Base-by-base conservation (phyloP, 2,888 invertebrate species). In the Branchipolynoe longqiensis region DNA sequence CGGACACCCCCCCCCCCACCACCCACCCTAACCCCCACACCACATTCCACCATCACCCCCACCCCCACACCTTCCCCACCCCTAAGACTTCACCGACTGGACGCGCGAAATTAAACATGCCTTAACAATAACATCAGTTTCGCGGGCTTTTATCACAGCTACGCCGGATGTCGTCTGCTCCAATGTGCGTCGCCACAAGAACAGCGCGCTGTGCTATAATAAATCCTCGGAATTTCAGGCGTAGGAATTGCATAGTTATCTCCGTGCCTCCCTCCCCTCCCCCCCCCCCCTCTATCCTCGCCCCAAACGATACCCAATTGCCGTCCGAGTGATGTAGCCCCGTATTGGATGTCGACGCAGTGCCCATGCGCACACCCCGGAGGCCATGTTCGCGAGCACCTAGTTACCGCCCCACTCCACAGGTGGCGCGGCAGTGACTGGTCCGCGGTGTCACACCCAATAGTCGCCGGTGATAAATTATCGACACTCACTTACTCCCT, bases 341-440 rank as follows among this genome's bases (percentile, higher is more conserved):
- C 69, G 54, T 78, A 22, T 78, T 54, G 54, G 48, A 33, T 78
- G 48, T 78, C 78, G 48, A 28, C 78, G 12, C 28, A 31, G 48
- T 25, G 54, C 41, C 69, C n/a, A 33, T n/a, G 12, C 48, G 18
- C 41, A 22, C 12, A 41, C 48, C 78, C 78, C 78, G 78, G 48
- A 41, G 78, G 78, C 78, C 78, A 78, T 78, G 78, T 78, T 78
- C 31, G 78, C 54, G 78, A 78, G 78, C 78, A 78, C 48, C 54
- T 78, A 78, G 78, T 78, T 48, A 41, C 78, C 54, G 78, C 78
- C 78, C 78, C 48, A 48, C 78, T 41, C 78, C 41, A 18, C 78
- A 78, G 78, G 78, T 48, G 78, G 41, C 33, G 54, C 78, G 25
- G 78, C 54, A 78, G 78, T 78, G 78, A 78, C 78, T 78, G 78